Base-by-base conservation (phyloP, 2,888 invertebrate species). In the Sphecodes monilicornis region DNA sequence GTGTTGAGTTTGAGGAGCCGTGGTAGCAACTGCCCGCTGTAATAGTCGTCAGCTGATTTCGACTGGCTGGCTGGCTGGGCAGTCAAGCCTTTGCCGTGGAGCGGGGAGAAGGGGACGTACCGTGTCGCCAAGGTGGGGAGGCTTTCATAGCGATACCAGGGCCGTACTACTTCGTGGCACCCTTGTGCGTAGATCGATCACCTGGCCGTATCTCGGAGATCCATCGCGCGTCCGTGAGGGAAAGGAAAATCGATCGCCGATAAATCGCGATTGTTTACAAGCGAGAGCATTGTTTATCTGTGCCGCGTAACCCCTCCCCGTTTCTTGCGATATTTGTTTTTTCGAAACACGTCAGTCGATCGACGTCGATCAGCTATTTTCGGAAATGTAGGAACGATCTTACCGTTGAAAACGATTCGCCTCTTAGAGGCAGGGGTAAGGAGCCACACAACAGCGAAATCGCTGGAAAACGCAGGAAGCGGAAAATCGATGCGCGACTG, bases 1-100 rank as follows among this genome's bases (percentile, higher is more conserved):
- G 88, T 92, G 90, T 90, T 90, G 90, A 91, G 92, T 92, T 91
- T 91, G 92, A 92, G 92, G 92, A 91, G 91, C 91, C 93, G 92
- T 93, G 93, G 92, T 92, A 93, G 91, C 92, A 92, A 92, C 92
- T 92, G 88, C 89, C 91, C 88, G 87, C 88, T 87, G 87, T 90
- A 90, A 89, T 87, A 90, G 89, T 87, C 92, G 92, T 90, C 91
- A 92, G 91, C 90, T 91, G 90, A 90, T 90, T 88, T 88, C 89
- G 87, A 89, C 89, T 90, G 90, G 87, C 89, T 90, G 85, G 89
- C 85, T 87, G 85, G 89, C 85, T 87, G 85, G 85, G 85, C 77
- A 85, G 82, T 71, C 80, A 71, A 81, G 82, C 82, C 77, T 80
- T 66, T 80, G 79, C 39, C 68, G 84, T 77, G 86, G 82, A 80